Percentiles rank a stretch among this genome's conserved stretches.
Evolutionary conservation across 2,113 vertebrate genomes (phyloP).

Genomic region (Chaetodon auriga): DNA sequence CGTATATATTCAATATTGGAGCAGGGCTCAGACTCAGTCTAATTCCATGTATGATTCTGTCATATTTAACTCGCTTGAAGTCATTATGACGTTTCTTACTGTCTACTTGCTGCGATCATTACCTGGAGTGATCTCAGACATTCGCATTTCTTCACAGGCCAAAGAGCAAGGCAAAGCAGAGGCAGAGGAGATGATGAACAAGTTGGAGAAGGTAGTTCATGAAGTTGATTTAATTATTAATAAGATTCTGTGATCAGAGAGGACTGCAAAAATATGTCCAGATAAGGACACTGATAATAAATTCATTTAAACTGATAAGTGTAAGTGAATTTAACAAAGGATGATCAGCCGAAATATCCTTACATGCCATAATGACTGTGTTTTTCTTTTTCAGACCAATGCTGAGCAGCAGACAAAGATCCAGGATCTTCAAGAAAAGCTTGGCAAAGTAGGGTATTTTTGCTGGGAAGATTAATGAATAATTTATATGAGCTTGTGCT

Average conservation of each 20-base stretch:
- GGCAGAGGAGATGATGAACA: conserved; percentile 90
- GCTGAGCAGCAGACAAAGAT: conserved; percentile 94
- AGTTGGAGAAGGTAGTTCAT: conserved; percentile 92
- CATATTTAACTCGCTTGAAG: background rate
- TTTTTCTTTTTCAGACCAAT: conserved; percentile 87
- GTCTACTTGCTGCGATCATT: background rate
- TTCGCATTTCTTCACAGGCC: conserved; percentile 83
- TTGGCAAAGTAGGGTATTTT: conserved; percentile 89
- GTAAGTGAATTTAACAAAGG: background rate
- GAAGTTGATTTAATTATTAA: background rate
- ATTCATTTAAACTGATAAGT: background rate
- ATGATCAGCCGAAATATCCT: background rate
- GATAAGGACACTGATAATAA: background rate
- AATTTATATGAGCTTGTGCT: conserved; percentile 41
- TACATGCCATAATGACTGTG: background rate
- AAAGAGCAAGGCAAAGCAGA: conserved; percentile 97
- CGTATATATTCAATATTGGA: background rate
- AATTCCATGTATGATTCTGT: background rate
- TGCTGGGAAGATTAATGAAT: conserved; percentile 56
- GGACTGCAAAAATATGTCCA: background rate
- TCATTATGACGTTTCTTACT: background rate
- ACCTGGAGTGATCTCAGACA: background rate
- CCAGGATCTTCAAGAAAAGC: conserved; percentile 96
- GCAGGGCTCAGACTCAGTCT: background rate
- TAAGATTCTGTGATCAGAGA: background rate